Base-by-base conservation (phyloP, 2,888 invertebrate genomes). In the Pinctada fucata region DNA sequence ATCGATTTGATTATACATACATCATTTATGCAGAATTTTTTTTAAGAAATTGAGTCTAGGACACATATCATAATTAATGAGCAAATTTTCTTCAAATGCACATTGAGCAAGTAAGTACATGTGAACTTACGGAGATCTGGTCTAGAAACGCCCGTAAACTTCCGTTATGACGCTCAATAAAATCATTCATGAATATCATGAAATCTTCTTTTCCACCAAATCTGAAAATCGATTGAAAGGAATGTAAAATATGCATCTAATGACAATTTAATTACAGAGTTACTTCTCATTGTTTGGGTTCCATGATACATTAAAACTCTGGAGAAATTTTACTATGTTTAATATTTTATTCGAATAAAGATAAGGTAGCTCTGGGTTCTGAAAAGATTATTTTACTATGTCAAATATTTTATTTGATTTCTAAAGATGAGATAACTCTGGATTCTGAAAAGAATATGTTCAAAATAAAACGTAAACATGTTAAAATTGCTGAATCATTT, bases 151-250 rank as follows among this genome's bases (percentile, higher is more conserved):
- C 84, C 67, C 90, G 89, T 92, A 92, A 92, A 75, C 88, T 90
- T 50, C 81, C 79, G 75, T 88, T 87, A 79, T 92, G 91, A 45
- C 88, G 83, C 52, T 92, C 92, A 8, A 93, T 90, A 85, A 93
- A 92, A 64, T 89, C 87, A 80, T 93, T 93, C 92, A 93, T 96
- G 92, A 98, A 98, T 93, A 97, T 97, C 98, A 98, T 98, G 92
- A 97, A 98, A 88, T 96, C 96, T 93, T 98, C 98, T 91, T 98
- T 98, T 83, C 97, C 97, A 91, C 97, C 97, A 85, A 92, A 92
- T 79, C 91, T 91, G 83, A 3, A 72, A 80, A 63, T 64, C 47
- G 52, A n/a, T 10, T n/a, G 31, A 58, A 58, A 58, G 1, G 16
- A n/a, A 67, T 8, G 8, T 67, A 67, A 67, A 8, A 31, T n/a